Evolutionary conservation across 37 sponge, comb jelly and placozoan species (phyloP).

Genomic region (Spongia lamella): DNA sequence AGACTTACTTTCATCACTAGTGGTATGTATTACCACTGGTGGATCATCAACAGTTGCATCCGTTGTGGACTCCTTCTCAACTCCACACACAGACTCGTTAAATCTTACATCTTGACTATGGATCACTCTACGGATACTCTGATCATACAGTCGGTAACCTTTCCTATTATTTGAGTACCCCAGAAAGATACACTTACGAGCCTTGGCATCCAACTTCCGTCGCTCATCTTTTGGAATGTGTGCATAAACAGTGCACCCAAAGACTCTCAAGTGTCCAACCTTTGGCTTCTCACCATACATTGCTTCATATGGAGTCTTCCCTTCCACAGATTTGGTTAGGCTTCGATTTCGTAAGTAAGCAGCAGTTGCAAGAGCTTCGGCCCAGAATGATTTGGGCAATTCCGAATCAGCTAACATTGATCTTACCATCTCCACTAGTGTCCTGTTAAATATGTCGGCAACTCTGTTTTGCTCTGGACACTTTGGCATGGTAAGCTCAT

Average conservation of each 20-base stretch:
- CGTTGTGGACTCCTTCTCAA: neutral
- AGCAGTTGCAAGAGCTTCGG: constrained; percentile 24
- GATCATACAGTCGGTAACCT: constrained; percentile 34
- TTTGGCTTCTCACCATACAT: constrained; percentile 9
- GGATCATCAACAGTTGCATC: no score
- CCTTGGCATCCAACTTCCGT: constrained; percentile 19
- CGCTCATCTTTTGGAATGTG: constrained; percentile 33
- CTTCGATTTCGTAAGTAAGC: constrained; percentile 26
- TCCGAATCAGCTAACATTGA: constrained; percentile 40
- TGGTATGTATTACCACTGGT: no score
- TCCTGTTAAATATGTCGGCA: no score
- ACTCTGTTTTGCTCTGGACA: no score
- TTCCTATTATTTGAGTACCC: constrained; percentile 25
- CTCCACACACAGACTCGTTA: constrained; percentile 5
- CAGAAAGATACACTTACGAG: constrained; percentile 21
- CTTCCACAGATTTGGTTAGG: constrained; percentile 19
- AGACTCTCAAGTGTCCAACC: constrained; percentile 23
- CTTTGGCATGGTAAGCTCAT: constrained; percentile 27
- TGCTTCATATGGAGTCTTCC: constrained; percentile 35
- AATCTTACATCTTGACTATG: constrained; percentile 26
- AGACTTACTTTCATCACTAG: no score
- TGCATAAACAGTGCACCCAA: constrained; percentile 13
- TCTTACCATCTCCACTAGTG: no score
- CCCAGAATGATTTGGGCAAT: constrained; percentile 26
- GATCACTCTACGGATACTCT: constrained; percentile 1